Conservation (phyloP, 2,888 invertebrate species). For the Ophraella communa region DNA sequence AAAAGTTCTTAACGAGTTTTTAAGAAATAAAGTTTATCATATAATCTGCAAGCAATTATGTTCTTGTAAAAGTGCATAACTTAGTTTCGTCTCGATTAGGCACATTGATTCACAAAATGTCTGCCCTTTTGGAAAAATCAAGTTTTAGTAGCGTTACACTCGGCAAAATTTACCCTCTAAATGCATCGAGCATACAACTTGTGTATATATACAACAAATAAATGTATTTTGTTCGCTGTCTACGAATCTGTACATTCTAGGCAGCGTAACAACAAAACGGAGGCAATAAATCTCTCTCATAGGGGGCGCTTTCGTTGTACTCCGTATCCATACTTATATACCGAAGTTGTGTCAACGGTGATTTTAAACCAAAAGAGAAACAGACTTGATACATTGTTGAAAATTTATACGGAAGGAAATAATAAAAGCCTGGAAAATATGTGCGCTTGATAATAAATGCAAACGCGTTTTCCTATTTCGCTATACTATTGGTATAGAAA, state of each 20-base stretch:
- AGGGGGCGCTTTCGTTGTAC: conserved; percentile 34
- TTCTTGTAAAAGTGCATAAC: too few relatives aligned
- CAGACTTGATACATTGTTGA: conserved; percentile 35
- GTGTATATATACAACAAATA: conserved; percentile 20
- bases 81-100: too few relatives aligned
- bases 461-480: conserved; percentile 1
- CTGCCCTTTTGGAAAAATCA: background rate
- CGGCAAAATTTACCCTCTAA: background rate
- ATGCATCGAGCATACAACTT: background rate
- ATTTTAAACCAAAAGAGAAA: conserved; percentile 44
- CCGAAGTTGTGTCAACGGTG: conserved; percentile 43
- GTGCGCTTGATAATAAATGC: conserved; percentile 17
- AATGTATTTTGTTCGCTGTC: conserved; percentile 33
- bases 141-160: background rate
- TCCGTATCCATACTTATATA: conserved; percentile 37
- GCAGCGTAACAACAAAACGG: conserved; percentile 36
- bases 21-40: too few relatives aligned
- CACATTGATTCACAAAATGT: too few relatives aligned
- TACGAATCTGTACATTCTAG: conserved; percentile 31
- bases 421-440: conserved; percentile 25
- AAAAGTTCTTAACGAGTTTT: too few relatives aligned
- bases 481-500: background rate
- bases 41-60: too few relatives aligned
- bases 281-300: conserved; percentile 40
- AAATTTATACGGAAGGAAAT: conserved; percentile 25